phyloP scores from a whole-genome alignment of 2,888 invertebrate genomes.

The Andrena bicolor region DNA sequence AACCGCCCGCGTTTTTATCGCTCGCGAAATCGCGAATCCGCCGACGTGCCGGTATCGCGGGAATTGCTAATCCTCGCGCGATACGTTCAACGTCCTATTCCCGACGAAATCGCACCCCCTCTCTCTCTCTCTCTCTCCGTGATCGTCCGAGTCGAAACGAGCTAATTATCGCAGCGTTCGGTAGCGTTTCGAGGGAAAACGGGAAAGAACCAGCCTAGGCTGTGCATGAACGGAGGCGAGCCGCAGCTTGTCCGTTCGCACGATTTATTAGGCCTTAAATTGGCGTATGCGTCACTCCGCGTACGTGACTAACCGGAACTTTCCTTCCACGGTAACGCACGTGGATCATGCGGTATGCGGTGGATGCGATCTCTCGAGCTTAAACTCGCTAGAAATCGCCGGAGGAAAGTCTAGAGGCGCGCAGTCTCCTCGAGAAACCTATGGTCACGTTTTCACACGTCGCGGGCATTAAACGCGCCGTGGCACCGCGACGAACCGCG shows the following conservation, averaged over 20 bases:
- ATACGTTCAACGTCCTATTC: slow-evolving; percentile 3
- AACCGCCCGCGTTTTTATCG: not conserved
- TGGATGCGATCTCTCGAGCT: slow-evolving; percentile 56
- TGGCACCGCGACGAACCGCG: slow-evolving; percentile 25
- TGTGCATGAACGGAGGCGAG: slow-evolving; percentile 20
- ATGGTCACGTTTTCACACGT: slow-evolving; percentile 58
- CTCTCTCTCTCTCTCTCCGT: not conserved
- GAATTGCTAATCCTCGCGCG: not conserved
- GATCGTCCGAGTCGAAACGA: slow-evolving; percentile 8
- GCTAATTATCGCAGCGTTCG: slow-evolving; percentile 18
- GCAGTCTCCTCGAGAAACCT: slow-evolving; percentile 41
- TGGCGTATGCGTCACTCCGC: slow-evolving; percentile 74
- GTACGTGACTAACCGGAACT: slow-evolving; percentile 77
- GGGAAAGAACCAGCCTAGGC: slow-evolving; percentile 21
- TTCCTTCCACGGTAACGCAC: slow-evolving; percentile 66
- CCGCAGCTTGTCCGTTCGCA: slow-evolving; percentile 37
- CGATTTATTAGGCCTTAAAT: slow-evolving; percentile 69
- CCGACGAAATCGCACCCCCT: not conserved
- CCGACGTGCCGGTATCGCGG: not conserved
- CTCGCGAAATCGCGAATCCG: slow-evolving; percentile 2
- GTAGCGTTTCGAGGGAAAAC: slow-evolving; percentile 38
- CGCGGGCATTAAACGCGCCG: slow-evolving; percentile 36
- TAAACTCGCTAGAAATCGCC: slow-evolving; percentile 57
- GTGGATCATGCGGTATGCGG: slow-evolving; percentile 59
- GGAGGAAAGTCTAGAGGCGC: slow-evolving; percentile 53